Percentiles rank a stretch among this genome's conserved stretches.
phyloP scores from a whole-genome alignment of 2,888 invertebrate genomes.

The Sarcophaga variegata region DNA sequence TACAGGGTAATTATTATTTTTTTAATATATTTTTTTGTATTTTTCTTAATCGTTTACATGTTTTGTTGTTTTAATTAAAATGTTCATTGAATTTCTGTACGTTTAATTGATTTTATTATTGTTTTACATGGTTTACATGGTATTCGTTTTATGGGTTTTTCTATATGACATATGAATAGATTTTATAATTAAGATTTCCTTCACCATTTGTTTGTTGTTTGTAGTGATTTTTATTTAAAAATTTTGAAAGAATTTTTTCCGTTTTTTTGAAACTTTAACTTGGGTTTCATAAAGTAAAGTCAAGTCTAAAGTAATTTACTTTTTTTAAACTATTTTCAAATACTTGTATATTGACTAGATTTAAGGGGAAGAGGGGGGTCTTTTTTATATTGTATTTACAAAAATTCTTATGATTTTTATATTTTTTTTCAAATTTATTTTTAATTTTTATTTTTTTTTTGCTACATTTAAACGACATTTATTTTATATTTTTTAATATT shows the following conservation, averaged over 20 bases:
- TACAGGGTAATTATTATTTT: background rate
- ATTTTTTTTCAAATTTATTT: background rate
- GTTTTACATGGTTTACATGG: too few species aligned
- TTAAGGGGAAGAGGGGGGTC: background rate
- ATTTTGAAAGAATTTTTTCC: conserved; percentile 48
- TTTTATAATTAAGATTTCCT: background rate
- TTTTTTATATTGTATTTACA: conserved; percentile 57
- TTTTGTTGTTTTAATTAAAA: conserved; percentile 26
- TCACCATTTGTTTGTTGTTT: conserved; percentile 8
- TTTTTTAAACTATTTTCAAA: conserved; percentile 35
- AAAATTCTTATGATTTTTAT: conserved; percentile 17
- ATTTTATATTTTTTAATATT: conserved; percentile 42
- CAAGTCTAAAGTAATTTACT: conserved; percentile 63
- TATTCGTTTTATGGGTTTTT: too few species aligned
- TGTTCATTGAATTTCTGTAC: conserved; percentile 6
- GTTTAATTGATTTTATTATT: background rate
- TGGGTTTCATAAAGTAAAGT: conserved; percentile 27
- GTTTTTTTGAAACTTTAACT: conserved; percentile 27
- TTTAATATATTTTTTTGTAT: background rate
- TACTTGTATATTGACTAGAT: conserved; percentile 56
- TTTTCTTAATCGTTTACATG: conserved; percentile 6
- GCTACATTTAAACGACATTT: conserved; percentile 67
- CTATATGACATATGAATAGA: too few species aligned
- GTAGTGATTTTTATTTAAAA: conserved; percentile 33
- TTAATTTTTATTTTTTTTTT: conserved; percentile 27